Evolutionary conservation across 1,140 invertebrate species (phyloP).

Genomic region (Philopotamus ludificatus): DNA sequence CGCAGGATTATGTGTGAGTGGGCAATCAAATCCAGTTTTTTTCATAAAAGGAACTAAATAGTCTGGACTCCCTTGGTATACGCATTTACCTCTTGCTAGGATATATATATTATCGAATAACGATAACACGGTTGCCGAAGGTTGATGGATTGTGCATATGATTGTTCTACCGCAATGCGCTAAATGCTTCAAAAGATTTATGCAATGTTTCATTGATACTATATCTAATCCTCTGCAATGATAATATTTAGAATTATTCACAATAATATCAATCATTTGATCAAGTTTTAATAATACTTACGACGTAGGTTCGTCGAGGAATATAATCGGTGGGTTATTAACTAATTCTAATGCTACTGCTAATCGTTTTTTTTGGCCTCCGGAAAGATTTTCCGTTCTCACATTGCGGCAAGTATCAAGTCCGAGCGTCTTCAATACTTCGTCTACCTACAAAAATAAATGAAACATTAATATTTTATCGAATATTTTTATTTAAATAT

Average conservation of each 20-base stretch:
- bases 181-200: conserved; percentile 58
- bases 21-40: conserved; percentile 49
- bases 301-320: conserved; percentile 93
- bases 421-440: conserved; percentile 73
- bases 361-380: conserved; percentile 84
- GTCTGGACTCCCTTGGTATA: conserved; percentile 49
- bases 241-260: conserved; percentile 26
- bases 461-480: conserved; percentile 6
- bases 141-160: conserved; percentile 82
- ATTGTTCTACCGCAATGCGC: conserved; percentile 72
- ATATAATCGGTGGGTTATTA: conserved; percentile 87
- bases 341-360: conserved; percentile 82
- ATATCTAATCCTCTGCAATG: conserved; percentile 71
- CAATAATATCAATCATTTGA: not conserved
- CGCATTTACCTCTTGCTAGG: conserved; percentile 30
- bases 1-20: conserved; percentile 52
- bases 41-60: conserved; percentile 49
- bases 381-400: conserved; percentile 70
- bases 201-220: conserved; percentile 67
- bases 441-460: conserved; percentile 58
- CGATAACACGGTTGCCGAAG: conserved; percentile 75
- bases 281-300: conserved; percentile 51
- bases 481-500: not conserved
- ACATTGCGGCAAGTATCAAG: conserved; percentile 65
- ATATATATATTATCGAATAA: conserved; percentile 62